Conservation (phyloP, 2,113 vertebrate genomes). For the Fulmarus glacialis region DNA sequence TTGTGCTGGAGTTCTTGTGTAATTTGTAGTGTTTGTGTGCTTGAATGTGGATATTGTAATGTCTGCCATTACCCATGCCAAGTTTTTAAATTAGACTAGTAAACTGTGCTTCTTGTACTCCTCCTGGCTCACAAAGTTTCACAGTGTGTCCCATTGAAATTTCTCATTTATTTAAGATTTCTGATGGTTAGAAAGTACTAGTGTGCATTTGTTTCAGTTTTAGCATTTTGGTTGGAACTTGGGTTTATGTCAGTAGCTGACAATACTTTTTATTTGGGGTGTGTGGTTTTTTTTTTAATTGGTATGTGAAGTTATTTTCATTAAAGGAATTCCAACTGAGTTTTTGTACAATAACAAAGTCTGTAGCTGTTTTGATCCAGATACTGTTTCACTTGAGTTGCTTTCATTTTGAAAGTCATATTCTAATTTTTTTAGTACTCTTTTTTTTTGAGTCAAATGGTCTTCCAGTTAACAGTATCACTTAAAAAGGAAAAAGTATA, state of each 20-base stretch:
- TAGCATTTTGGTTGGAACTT: neutral
- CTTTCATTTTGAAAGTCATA: neutral
- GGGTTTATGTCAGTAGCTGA: neutral
- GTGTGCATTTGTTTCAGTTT: neutral
- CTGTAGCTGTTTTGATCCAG: neutral
- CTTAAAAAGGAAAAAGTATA: neutral
- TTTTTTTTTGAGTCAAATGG: neutral
- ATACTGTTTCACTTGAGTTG: neutral
- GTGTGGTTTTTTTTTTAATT: neutral
- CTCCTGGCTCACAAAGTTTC: neutral
- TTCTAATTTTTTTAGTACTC: neutral
- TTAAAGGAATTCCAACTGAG: neutral
- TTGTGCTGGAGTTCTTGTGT: neutral
- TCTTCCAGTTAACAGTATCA: neutral
- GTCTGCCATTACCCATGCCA: neutral
- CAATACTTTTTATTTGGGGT: neutral
- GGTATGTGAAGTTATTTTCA: neutral
- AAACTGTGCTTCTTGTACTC: neutral
- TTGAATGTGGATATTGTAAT: neutral
- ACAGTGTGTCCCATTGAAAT: neutral
- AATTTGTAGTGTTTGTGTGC: neutral
- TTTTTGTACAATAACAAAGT: neutral
- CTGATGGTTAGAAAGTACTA: neutral
- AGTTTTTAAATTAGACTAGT: neutral
- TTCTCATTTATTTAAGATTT: neutral